Conservation (phyloP, 2,888 invertebrate genomes). For the Pristionchus fissidentatus region DNA sequence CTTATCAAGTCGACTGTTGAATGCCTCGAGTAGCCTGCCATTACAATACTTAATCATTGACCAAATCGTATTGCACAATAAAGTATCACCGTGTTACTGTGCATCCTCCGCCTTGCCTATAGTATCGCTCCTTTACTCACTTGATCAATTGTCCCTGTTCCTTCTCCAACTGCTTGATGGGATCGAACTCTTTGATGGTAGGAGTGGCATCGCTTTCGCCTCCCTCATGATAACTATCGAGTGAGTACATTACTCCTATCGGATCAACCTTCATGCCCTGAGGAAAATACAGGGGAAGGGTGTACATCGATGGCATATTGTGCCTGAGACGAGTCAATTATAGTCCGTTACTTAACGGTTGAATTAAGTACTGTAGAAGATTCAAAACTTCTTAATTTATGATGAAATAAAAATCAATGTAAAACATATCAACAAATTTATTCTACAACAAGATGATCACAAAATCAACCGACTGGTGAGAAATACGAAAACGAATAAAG, state of each 20-base stretch:
- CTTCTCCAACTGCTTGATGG: slow-evolving; percentile 25
- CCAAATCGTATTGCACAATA: too few relatives aligned
- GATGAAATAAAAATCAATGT: neutral
- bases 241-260: slow-evolving; percentile 19
- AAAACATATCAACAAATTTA: neutral
- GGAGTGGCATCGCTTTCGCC: neutral
- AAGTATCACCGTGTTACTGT: neutral
- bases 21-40: slow-evolving; percentile 3
- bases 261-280: slow-evolving; percentile 13
- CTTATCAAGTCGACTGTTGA: slow-evolving; percentile 32
- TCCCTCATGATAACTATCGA: slow-evolving; percentile 9
- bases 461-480: neutral
- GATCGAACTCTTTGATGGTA: neutral
- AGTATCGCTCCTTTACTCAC: slow-evolving; percentile 5
- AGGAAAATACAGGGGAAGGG: slow-evolving; percentile 42
- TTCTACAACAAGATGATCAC: neutral
- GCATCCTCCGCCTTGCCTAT: too few relatives aligned
- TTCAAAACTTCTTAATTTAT: neutral
- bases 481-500: too few relatives aligned
- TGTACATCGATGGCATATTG: neutral
- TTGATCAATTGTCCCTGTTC: slow-evolving; percentile 41
- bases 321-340: neutral
- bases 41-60: neutral
- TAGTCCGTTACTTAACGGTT: neutral
- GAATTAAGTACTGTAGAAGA: neutral